Evolutionary conservation across 1,140 invertebrate species (phyloP).

Genomic region (Mycetomoellerius zeteki): DNA sequence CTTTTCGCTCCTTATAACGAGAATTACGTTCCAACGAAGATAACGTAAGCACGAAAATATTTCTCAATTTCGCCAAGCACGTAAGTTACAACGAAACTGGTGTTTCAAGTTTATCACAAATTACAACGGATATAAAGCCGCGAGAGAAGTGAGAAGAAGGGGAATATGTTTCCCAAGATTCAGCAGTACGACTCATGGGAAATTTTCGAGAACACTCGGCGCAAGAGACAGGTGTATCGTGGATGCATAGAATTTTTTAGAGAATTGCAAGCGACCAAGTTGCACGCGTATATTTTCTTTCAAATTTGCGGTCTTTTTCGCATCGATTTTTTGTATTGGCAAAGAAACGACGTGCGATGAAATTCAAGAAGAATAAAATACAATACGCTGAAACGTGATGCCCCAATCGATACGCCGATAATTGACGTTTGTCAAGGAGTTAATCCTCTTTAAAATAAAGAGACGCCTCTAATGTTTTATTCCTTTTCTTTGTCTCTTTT

Average conservation of each 20-base stretch:
- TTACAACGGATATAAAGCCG: slow-evolving; percentile 33
- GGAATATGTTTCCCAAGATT: slow-evolving; percentile 10
- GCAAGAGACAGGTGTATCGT: slow-evolving; percentile 60
- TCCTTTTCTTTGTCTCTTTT: neutral
- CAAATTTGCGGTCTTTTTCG: slow-evolving; percentile 8
- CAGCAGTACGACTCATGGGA: slow-evolving; percentile 67
- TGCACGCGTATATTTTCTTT: neutral
- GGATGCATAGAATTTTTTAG: slow-evolving; percentile 77
- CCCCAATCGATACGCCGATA: slow-evolving; percentile 1
- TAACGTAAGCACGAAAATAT: slow-evolving; percentile 39
- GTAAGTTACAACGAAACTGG: slow-evolving; percentile 23
- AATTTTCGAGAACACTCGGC: slow-evolving; percentile 53
- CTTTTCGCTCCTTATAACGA: neutral
- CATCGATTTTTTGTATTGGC: neutral
- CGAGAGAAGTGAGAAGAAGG: slow-evolving; percentile 25
- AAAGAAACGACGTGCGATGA: slow-evolving; percentile 5
- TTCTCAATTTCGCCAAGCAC: slow-evolving; percentile 28
- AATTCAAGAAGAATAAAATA: neutral
- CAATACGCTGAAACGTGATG: neutral
- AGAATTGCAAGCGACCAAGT: slow-evolving; percentile 50
- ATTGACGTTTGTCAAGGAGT: neutral
- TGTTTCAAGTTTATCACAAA: slow-evolving; percentile 56
- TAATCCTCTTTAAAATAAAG: slow-evolving; percentile 56
- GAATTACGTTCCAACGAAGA: neutral
- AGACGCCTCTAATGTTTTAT: neutral